phyloP scores from a whole-genome alignment of 2,888 invertebrate genomes.

The Mycalesis mineus region DNA sequence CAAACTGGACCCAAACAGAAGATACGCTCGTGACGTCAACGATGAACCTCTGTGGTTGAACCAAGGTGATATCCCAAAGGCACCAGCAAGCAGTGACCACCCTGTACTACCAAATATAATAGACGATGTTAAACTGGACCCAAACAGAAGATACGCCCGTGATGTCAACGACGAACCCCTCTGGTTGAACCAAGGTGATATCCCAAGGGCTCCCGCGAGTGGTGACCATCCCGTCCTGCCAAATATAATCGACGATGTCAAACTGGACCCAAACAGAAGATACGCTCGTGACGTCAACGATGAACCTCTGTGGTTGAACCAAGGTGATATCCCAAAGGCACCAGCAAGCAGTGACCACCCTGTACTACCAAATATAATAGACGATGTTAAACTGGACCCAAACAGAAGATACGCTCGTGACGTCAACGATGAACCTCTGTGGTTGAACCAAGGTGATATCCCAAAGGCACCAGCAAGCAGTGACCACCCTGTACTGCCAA shows the following conservation, averaged over 20 bases:
- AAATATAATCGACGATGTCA: neutral
- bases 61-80: slow-evolving; percentile 14
- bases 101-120: slow-evolving; percentile 3
- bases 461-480: slow-evolving; percentile 15
- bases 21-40: slow-evolving; percentile 34
- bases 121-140: neutral
- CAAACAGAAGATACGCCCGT: slow-evolving; percentile 36
- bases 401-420: slow-evolving; percentile 38
- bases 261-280: slow-evolving; percentile 25
- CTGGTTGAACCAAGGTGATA: slow-evolving; percentile 12
- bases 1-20: slow-evolving; percentile 22
- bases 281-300: slow-evolving; percentile 35
- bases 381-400: neutral
- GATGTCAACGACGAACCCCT: slow-evolving; percentile 23
- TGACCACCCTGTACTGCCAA: slow-evolving; percentile 13
- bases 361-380: neutral
- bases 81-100: slow-evolving; percentile 16
- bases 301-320: slow-evolving; percentile 7
- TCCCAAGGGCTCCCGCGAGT: slow-evolving; percentile 12
- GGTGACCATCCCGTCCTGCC: slow-evolving; percentile 17
- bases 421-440: slow-evolving; percentile 15
- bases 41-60: slow-evolving; percentile 9
- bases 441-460: slow-evolving; percentile 12
- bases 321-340: slow-evolving; percentile 14
- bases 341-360: slow-evolving; percentile 17